Percentiles rank a stretch among this genome's conserved stretches.
phyloP scores from a whole-genome alignment of 2,888 invertebrate species.

The Agrilus biguttatus region DNA sequence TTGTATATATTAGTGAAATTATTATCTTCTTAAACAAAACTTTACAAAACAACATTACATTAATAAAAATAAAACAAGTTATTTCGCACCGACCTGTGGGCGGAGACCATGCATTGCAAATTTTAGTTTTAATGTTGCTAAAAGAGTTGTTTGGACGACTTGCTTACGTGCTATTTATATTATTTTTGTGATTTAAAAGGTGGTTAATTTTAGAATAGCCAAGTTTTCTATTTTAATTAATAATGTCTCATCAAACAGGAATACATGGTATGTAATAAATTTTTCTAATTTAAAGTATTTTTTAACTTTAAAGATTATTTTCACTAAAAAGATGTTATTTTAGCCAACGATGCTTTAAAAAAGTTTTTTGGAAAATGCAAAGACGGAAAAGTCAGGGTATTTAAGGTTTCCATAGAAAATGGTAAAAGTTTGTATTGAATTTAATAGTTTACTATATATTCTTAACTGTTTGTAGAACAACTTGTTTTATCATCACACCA shows the following conservation, averaged over 20 bases:
- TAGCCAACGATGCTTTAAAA: constrained; percentile 71
- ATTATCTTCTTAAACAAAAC: no score
- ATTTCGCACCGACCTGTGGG: no score
- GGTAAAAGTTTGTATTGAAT: constrained; percentile 37
- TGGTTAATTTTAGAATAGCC: no score
- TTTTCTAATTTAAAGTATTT: constrained; percentile 4
- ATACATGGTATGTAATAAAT: constrained; percentile 52
- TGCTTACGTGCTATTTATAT: no score
- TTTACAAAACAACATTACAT: no score
- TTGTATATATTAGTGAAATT: no score
- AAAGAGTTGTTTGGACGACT: no score
- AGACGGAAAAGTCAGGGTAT: constrained; percentile 62
- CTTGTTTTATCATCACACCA: constrained; percentile 42
- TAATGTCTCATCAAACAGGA: constrained; percentile 84
- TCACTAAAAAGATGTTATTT: constrained; percentile 20
- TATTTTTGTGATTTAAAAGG: no score
- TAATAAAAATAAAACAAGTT: no score
- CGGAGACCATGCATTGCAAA: no score
- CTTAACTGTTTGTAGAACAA: constrained; percentile 47
- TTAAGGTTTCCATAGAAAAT: constrained; percentile 77
- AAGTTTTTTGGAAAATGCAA: constrained; percentile 72
- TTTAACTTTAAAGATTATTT: constrained; percentile 3
- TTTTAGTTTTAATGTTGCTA: no score
- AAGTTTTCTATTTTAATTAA: constrained; percentile 10
- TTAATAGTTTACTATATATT: not conserved